phyloP scores from a whole-genome alignment of 2,888 invertebrate species.

The Nomada lathburiana region DNA sequence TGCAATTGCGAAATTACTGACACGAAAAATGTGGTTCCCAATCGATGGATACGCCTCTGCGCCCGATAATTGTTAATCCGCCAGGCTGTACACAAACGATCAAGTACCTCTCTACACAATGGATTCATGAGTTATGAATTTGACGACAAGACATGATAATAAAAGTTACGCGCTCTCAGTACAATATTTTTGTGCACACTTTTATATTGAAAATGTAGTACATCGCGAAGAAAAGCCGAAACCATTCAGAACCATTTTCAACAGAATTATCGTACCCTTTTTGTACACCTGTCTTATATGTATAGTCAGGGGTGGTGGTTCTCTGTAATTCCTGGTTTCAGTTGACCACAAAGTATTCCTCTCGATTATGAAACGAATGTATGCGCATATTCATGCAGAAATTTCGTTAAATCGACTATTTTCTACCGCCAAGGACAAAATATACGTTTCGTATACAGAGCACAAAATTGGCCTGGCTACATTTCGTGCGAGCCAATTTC shows the following conservation, averaged over 20 bases:
- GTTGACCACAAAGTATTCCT: background rate
- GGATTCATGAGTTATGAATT: conserved; percentile 19
- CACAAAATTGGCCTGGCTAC: background rate
- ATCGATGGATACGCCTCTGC: conserved; percentile 3
- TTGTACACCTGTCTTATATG: background rate
- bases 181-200: background rate
- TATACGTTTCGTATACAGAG: background rate
- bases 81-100: background rate
- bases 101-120: conserved; percentile 12
- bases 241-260: background rate
- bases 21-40: conserved; percentile 34
- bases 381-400: conserved; percentile 26
- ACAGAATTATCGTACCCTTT: background rate
- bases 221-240: too few species aligned
- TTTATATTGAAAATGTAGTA: background rate
- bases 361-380: conserved; percentile 1
- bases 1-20: conserved; percentile 33
- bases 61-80: conserved; percentile 32
- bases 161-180: conserved; percentile 5
- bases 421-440: background rate
- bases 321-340: background rate
- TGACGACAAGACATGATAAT: background rate
- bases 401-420: conserved; percentile 12
- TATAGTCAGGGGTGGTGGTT: background rate
- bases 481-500: conserved; percentile 1